Base-by-base conservation (phyloP, 1,140 invertebrate species). In the Aphis craccivora region DNA sequence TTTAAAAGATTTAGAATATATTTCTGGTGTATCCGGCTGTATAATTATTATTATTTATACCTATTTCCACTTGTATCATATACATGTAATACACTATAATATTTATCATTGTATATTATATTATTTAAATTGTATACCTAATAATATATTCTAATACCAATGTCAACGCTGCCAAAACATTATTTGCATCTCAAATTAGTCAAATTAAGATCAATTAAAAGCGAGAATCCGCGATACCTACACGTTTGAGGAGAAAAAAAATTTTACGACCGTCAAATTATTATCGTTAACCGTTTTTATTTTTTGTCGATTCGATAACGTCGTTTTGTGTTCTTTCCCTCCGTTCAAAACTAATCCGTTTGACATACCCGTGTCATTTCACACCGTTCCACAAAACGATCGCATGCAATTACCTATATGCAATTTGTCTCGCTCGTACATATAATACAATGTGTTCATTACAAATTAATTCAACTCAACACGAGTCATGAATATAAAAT, bases 351-450 rank as follows among this genome's bases (percentile, higher is more conserved):
- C 84, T 87, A 87, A 87, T 87, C 84, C 25, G 43, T 87, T 87
- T 87, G 86, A 87, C 43, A 25, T 35, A 35, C 30, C 84, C 86
- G 86, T 87, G 86, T 87, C 45, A 87, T 87, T 87, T 87, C 45
- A 7, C 43, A 87, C 84, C 84, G 84, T 87, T 45, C 11, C 43
- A 14, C 40, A 14, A 84, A 84, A 84, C 60, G 5, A 76, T 76
- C 60, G 60, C n/a, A 76, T 14, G 30, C n/a, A 14, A n/a, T 67
- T 67, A 67, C 60, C 60, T n/a, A n/a, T 76, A 76, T 11, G 20
- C n/a, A n/a, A n/a, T 76, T 76, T 76, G 18, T 18, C 60, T 76
- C 60, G 60, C 30, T n/a, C 60, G 60, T 67, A 67, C n/a, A 51
- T 18, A 51, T 18, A 51, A 51, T 18, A 67, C 60, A 76, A 76